Base-by-base conservation (phyloP, 2,113 vertebrate genomes). In the Choloepus hoffmanni region DNA sequence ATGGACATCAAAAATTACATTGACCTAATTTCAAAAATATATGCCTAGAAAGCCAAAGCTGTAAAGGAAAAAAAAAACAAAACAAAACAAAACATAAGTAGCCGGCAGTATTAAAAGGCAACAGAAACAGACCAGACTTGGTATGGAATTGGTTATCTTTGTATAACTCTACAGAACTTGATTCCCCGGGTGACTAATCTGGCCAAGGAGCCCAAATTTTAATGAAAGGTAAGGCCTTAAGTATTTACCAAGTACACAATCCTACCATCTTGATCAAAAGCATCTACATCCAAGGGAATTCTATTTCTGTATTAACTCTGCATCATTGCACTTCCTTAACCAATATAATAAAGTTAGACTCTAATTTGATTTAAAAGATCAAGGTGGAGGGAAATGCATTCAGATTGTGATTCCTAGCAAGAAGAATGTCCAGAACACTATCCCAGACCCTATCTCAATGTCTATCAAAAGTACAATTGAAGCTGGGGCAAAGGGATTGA, bases 391-490 rank as follows among this genome's bases (percentile, higher is more conserved):
- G 1, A 7, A 68, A 43, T 68, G 26, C n/a, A 90, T 94, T 81
- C 89, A 50, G 89, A 89, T 2, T 86, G 24, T 23, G 7, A 36
- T 74, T 91, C 89, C 62, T 79, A 72, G 21, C 5, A 63, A 86
- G 23, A 72, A 72, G 50, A 84, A 85, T 60, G 16, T 70, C 48
- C 58, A 89, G 24, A 88, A 63, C 67, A 88, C 2, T 55, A 55
- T 36, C 36, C 36, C 36, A 55, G 14, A 89, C 28, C 48, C 30
- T 95, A 28, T 89, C 28, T n/a, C 23, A 5, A 15, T n/a, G 23
- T 40, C 28, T 95, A 36, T 95, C 28, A 91, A 90, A 96, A 83
- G 91, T 79, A 43, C 7, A 58, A 9, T 92, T 89, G 73, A 85
- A 67, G 4, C 53, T 84, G 28, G 18, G 13, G 40, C 8, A 74